These are phyloP conservation scores for Xestia ashworthii DNA, from an alignment of 2,888 invertebrate species.

Conservation along the genomic window DNA sequence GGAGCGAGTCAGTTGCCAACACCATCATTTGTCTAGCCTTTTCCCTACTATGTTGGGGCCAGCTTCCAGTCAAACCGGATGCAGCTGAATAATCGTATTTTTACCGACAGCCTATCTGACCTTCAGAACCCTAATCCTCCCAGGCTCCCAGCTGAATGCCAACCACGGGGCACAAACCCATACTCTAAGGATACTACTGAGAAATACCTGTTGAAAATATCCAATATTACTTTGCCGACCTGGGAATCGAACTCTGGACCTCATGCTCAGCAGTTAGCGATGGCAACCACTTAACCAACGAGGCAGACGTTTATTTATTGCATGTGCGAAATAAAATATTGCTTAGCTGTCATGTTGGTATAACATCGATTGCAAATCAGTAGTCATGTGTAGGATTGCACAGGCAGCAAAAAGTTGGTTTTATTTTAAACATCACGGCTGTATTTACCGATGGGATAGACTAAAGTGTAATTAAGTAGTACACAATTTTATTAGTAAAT, in stretches of 20 bases:
- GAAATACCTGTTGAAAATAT: not conserved
- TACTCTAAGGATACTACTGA: not conserved
- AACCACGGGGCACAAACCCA: not conserved
- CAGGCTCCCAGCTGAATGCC: not conserved
- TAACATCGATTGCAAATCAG: not conserved
- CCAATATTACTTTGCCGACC: not conserved
- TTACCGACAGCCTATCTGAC: no score
- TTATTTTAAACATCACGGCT: not conserved
- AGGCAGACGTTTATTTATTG: not conserved
- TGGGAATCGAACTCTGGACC: not conserved
- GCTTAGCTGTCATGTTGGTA: not conserved
- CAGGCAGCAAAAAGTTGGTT: not conserved
- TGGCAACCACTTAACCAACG: not conserved
- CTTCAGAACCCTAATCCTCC: no score
- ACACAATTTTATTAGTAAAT: no score
- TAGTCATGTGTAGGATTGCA: constrained; percentile 7
- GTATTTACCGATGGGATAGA: not conserved
- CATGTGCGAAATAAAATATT: not conserved
- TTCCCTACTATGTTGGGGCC: no score
- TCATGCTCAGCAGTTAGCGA: not conserved
- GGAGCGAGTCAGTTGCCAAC: not conserved
- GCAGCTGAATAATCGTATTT: no score
- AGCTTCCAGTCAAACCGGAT: no score
- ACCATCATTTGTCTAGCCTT: no score
- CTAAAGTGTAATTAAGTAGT: not conserved